These are phyloP conservation scores for Vannuccia rotundouncinata DNA, from an alignment of 2,888 invertebrate species.

Conservation along the genomic window DNA sequence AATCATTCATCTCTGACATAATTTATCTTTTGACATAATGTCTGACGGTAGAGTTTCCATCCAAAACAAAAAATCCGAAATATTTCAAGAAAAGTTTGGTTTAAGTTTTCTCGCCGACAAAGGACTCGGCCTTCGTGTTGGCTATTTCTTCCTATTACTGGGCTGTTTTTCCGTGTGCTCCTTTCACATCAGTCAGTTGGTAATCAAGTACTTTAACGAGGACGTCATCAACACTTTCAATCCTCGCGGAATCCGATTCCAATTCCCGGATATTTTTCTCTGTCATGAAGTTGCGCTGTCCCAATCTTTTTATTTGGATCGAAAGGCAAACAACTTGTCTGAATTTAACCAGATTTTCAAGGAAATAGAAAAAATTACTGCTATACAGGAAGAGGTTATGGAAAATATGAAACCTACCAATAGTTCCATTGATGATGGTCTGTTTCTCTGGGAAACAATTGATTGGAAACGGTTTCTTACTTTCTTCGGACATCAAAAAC, in stretches of 20 bases:
- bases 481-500: not conserved
- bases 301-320: not conserved
- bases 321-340: not conserved
- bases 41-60: too few relatives aligned
- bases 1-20: too few relatives aligned
- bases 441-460: not conserved
- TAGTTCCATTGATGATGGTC: not conserved
- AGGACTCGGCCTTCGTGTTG: not conserved
- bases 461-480: not conserved
- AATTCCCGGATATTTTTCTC: not conserved
- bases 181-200: not conserved
- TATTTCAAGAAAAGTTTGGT: not conserved
- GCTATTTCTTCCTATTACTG: not conserved
- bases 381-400: not conserved
- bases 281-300: not conserved
- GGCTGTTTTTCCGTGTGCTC: not conserved
- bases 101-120: not conserved
- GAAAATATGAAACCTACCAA: not conserved
- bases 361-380: not conserved
- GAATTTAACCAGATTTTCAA: not conserved
- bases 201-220: not conserved
- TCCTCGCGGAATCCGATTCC: constrained; percentile 1
- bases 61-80: not conserved
- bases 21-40: too few relatives aligned
- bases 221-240: not conserved